Evolutionary conservation across 2,113 vertebrate species (phyloP), one percentile per base, ranked within the genome.

Genomic region (Cephalopholis sonnerati): DNA sequence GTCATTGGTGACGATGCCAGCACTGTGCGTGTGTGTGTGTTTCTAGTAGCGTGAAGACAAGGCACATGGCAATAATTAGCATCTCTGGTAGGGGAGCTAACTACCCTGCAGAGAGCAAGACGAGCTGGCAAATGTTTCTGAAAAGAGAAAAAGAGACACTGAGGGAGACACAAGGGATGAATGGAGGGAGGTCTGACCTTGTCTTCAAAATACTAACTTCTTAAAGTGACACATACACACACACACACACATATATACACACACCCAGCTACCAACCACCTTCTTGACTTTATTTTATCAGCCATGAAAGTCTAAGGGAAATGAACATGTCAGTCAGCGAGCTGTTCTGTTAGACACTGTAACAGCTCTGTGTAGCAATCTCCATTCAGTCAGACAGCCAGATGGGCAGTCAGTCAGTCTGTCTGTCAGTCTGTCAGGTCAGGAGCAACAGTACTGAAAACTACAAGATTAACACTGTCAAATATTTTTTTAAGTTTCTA

Each of bases 51-150:
- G 3, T 74, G 79, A n/a, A 82, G 77, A 44, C 27, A 2, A 58
- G 29, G 39, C 87, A 89, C 83, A 87, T 85, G 84, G 82, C 10
- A 57, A 70, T 81, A 91, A 92, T 93, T 90, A 92, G 50, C 89
- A 82, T 88, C 87, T 90, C 86, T 73, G 84, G 81, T 48, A 68
- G 86, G 91, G 81, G 76, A 73, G 74, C 78, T 50, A 1, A 74
- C 24, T 0, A 7, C 73, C 91, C 87, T n/a, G 77, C 86, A 81
- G 87, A 72, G 84, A 85, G 10, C 58, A 29, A 70, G 51, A 78
- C 66, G 36, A 51, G 71, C 74, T 16, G 62, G 59, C 9, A 29
- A 74, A 69, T 1, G 55, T 10, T 72, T 65, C 41, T 46, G 69
- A 74, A 65, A 27, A 50, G 44, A 70, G 53, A 32, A 41, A 59